Conservation (phyloP, 2,113 vertebrate genomes). For the Pionites leucogaster region DNA sequence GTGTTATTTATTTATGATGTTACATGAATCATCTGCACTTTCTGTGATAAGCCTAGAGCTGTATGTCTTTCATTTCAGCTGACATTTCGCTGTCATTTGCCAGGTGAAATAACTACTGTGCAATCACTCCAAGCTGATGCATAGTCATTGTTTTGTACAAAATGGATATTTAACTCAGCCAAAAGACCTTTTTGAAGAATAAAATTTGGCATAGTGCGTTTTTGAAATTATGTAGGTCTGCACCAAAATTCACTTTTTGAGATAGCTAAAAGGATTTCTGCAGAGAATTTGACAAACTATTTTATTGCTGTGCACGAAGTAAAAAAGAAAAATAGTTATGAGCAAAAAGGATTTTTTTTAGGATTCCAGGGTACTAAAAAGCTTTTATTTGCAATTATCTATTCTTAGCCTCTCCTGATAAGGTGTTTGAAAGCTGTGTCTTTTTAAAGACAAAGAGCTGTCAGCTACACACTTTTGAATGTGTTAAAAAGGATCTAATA, state of each 20-base stretch:
- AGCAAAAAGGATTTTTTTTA: slow-evolving; percentile 61
- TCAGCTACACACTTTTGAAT: slow-evolving; percentile 19
- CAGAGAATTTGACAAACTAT: slow-evolving; percentile 64
- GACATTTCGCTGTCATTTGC: slow-evolving; percentile 79
- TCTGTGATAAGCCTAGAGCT: slow-evolving; percentile 77
- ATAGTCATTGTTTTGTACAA: slow-evolving; percentile 76
- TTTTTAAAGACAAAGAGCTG: slow-evolving; percentile 63
- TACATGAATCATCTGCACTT: slow-evolving; percentile 79
- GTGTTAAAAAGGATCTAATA: slow-evolving; percentile 29
- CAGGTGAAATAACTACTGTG: slow-evolving; percentile 72
- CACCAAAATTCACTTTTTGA: slow-evolving; percentile 64
- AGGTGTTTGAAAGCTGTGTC: slow-evolving; percentile 45
- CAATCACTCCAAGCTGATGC: slow-evolving; percentile 74
- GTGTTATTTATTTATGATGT: slow-evolving; percentile 77
- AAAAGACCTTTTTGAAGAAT: slow-evolving; percentile 69
- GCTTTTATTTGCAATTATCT: slow-evolving; percentile 65
- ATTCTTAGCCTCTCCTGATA: slow-evolving; percentile 29
- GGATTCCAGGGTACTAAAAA: slow-evolving; percentile 34
- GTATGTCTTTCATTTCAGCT: slow-evolving; percentile 79
- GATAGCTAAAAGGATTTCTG: slow-evolving; percentile 67
- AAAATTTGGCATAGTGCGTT: slow-evolving; percentile 73
- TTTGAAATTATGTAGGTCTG: slow-evolving; percentile 66
- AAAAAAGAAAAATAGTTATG: slow-evolving; percentile 63
- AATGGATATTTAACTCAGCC: slow-evolving; percentile 74
- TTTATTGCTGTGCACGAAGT: slow-evolving; percentile 60